Evolutionary conservation across 1,140 invertebrate species (phyloP), one percentile per base, ranked within the genome.

Genomic region (Laupala kohalensis): DNA sequence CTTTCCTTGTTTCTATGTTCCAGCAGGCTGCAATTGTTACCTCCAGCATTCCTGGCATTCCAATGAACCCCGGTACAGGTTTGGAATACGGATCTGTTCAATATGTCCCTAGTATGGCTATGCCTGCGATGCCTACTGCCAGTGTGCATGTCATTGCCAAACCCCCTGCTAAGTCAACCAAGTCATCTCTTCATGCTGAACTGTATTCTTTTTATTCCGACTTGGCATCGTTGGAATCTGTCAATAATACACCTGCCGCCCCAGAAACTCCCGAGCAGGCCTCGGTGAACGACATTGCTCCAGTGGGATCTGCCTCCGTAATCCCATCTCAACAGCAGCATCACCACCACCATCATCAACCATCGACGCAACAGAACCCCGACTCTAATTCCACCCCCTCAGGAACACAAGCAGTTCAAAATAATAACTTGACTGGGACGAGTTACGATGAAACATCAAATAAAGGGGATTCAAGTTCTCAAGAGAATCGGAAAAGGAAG

Each of bases 131-230:
- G 3, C 69, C 69, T 6, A 27, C 30, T 12, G 19, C 72, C 15
- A 69, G 25, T 37, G 63, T 26, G 0, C 72, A 73, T 63, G 64
- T 65, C 26, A 74, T 74, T 64, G 53, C 73, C 15, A 53, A 65
- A 26, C 73, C 73, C 3, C 66, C 73, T 9, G 73, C 73, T 28
- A 74, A 71, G 27, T 28, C 28, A 23, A 19, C 65, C 9, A 23
- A 23, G 25, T 19, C 30, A 23, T 62, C 67, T 25, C 68, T 76
- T 4, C 72, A 73, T 65, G 82, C 83, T 0, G 85, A 82, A 4
- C 76, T 88, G 19, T 82, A 85, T 77, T 86, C 84, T 4, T 88
- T 88, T 78, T 88, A 88, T 75, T 86, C 79, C 15, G 86, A 88
- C 72, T 83, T 88, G 26, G 85, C 86, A 5, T 81, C 83, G 15